These are phyloP conservation scores for Campaea margaritaria DNA, from an alignment of 2,888 invertebrate species.

Conservation along the genomic window DNA sequence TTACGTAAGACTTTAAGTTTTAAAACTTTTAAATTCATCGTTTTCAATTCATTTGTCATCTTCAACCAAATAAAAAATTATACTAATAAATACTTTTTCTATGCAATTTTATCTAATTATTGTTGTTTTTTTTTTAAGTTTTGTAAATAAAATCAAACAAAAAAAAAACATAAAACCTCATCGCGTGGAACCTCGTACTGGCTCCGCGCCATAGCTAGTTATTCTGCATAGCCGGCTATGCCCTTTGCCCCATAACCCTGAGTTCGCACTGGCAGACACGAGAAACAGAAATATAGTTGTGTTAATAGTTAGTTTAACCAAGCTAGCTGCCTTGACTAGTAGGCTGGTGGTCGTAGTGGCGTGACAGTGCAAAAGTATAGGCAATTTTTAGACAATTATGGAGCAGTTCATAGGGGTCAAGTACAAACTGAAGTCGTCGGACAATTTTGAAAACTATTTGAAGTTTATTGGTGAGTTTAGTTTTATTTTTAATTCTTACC, in stretches of 20 bases:
- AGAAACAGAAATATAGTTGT: slow-evolving; percentile 1
- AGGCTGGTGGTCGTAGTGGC: slow-evolving; percentile 13
- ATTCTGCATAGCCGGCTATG: neutral
- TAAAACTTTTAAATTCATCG: too few species aligned
- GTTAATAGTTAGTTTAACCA: slow-evolving; percentile 17
- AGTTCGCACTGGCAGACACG: neutral
- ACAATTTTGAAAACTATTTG: slow-evolving; percentile 69
- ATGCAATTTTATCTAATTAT: too few species aligned
- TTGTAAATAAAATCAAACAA: neutral
- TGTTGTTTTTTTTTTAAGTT: too few species aligned
- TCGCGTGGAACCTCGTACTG: too few species aligned
- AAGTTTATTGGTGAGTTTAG: slow-evolving; percentile 61
- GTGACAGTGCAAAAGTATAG: slow-evolving; percentile 8
- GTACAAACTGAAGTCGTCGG: slow-evolving; percentile 65
- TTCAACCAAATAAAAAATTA: too few species aligned
- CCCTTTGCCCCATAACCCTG: slow-evolving; percentile 5
- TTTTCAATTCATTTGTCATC: too few species aligned
- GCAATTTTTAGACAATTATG: slow-evolving; percentile 41
- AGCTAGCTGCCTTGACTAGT: slow-evolving; percentile 22
- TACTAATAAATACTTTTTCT: too few species aligned
- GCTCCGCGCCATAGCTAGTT: neutral
- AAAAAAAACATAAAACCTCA: too few species aligned
- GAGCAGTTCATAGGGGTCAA: slow-evolving; percentile 57
- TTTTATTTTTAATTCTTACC: too few species aligned
- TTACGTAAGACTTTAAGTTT: too few species aligned